Evolutionary conservation across 2,113 vertebrate genomes (phyloP), one percentile per base, ranked within the genome.

Genomic region (Antennarius striatus): DNA sequence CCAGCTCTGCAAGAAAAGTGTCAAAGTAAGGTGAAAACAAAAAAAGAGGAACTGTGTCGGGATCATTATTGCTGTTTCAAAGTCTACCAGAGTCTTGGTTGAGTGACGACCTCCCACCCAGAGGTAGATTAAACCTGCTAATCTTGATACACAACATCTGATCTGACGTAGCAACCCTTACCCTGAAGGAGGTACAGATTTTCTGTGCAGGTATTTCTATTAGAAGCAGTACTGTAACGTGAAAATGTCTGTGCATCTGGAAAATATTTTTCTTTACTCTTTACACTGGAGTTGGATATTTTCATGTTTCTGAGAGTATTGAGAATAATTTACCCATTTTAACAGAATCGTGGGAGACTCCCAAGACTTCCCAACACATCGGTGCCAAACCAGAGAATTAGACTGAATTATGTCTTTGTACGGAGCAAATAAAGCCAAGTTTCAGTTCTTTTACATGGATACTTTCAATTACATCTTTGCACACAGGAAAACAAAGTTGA

Each of bases 91-190:
- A 56, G 42, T 40, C 10, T 36, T 36, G 32, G 13, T 16, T 56
- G 28, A 12, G 16, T 5, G 0, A 56, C 51, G 75, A 71, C 48
- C 11, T 58, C 56, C 7, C 10, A 40, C 62, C 40, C 60, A 60
- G 47, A 63, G 65, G 61, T 75, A 58, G 56, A 53, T 71, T 66
- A 57, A 69, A 68, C 10, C 49, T 39, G 28, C 12, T 77, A 29
- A 79, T 77, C 58, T 63, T 56, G 53, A 17, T 47, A 16, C 16
- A n/a, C n/a, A 2, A 71, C 50, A 68, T 68, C 46, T 55, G 61
- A 58, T 30, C 63, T 70, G 65, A 72, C 42, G 13, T 57, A 22
- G n/a, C 4, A 17, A 76, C 58, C 15, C 50, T 56, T 14, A 14
- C 48, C 14, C 22, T n/a, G 16, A 58, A 77, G 46, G 4, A 13